Percentiles rank a stretch among this genome's conserved stretches.
Conservation (phyloP, 2,888 invertebrate genomes). For the Prenolepis imparis region DNA sequence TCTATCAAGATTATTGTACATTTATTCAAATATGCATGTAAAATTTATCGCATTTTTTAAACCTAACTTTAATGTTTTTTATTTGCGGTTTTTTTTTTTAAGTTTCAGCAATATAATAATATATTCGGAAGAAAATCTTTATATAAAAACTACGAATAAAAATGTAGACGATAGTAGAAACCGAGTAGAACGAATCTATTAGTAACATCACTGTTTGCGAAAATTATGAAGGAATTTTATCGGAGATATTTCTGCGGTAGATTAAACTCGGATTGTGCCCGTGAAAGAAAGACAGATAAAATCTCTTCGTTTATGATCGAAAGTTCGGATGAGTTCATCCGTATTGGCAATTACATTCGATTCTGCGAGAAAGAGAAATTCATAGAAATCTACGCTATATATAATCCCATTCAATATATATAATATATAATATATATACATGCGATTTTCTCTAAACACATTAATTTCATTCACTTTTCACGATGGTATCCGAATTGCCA, state of each 20-base stretch:
- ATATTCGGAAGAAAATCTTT: not conserved
- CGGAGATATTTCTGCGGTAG: not conserved
- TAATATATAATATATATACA: too few species aligned
- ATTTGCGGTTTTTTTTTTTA: not conserved
- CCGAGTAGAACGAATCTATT: not conserved
- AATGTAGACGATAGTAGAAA: not conserved
- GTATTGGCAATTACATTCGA: conserved; percentile 22
- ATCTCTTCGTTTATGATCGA: conserved; percentile 26
- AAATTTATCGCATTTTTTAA: not conserved
- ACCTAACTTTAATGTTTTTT: not conserved
- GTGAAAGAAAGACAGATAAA: conserved; percentile 31
- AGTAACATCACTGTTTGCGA: not conserved
- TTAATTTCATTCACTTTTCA: not conserved
- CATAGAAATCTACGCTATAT: not conserved
- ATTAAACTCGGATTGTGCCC: not conserved
- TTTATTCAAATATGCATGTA: not conserved
- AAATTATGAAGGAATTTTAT: not conserved
- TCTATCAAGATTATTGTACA: not conserved
- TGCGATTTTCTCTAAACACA: not conserved
- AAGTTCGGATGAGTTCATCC: conserved; percentile 28
- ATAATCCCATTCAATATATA: not conserved
- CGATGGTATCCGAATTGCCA: not conserved
- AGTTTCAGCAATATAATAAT: not conserved
- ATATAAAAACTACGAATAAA: not conserved
- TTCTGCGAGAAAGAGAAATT: conserved; percentile 28